Evolutionary conservation across 2,113 vertebrate species (phyloP).

Genomic region (Amblyopsis rosae): DNA sequence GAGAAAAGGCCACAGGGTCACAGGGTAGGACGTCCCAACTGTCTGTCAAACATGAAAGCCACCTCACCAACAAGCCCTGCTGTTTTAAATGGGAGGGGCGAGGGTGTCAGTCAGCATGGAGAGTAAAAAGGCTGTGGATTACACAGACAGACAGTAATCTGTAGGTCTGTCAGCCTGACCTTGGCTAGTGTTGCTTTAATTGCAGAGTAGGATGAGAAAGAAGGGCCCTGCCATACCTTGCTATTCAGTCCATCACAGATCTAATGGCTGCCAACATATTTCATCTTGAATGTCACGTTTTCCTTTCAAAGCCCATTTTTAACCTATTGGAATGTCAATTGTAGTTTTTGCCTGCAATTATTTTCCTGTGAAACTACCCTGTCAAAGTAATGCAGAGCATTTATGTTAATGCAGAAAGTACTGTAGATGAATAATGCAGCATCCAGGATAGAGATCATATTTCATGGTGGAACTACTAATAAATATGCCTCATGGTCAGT

Average conservation of each 20-base stretch:
- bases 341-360: conserved; percentile 56
- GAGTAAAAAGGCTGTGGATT: conserved; percentile 56
- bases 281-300: conserved; percentile 62
- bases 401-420: neutral
- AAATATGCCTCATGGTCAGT: no score
- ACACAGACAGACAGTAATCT: conserved; percentile 66
- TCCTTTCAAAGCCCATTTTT: conserved; percentile 50
- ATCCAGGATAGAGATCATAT: no score
- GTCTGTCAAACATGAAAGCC: conserved; percentile 72
- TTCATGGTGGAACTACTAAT: no score
- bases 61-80: conserved; percentile 49
- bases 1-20: conserved; percentile 60
- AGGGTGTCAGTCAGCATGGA: conserved; percentile 61
- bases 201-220: conserved; percentile 47
- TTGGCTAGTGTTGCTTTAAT: conserved; percentile 63
- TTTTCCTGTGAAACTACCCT: conserved; percentile 31
- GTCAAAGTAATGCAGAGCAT: conserved; percentile 22
- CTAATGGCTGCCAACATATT: conserved; percentile 64
- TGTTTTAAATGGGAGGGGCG: conserved; percentile 59
- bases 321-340: conserved; percentile 66
- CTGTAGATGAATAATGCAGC: no score
- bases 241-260: conserved; percentile 61
- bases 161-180: conserved; percentile 68
- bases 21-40: conserved; percentile 66
- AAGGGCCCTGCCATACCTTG: conserved; percentile 44